Evolutionary conservation across 1,140 invertebrate species (phyloP).

Genomic region (Physella acuta): DNA sequence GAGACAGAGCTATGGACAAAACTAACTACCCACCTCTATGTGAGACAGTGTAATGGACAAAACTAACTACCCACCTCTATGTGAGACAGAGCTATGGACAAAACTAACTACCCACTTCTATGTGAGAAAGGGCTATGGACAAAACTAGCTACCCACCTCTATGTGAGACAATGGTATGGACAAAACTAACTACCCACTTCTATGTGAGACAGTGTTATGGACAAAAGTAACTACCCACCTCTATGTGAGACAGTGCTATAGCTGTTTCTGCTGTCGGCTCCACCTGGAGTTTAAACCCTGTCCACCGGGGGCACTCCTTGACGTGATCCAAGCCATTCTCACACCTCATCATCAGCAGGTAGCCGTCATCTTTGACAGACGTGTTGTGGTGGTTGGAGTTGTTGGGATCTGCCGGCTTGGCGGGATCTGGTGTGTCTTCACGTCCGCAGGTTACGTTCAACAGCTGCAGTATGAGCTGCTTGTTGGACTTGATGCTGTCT

Average conservation of each 20-base stretch:
- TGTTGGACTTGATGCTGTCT: constrained; percentile 44
- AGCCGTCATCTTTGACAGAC: constrained; percentile 50
- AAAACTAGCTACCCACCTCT: too few relatives aligned
- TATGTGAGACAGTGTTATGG: too few relatives aligned
- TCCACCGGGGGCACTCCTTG: constrained; percentile 50
- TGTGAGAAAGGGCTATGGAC: too few relatives aligned
- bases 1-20: too few relatives aligned
- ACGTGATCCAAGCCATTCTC: constrained; percentile 36
- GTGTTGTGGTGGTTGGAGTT: not conserved
- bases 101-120: too few relatives aligned
- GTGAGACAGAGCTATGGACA: too few relatives aligned
- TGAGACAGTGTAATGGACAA: too few relatives aligned
- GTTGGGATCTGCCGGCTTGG: not conserved
- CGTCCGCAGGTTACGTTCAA: constrained; percentile 58
- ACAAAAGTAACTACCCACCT: too few relatives aligned
- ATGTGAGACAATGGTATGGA: too few relatives aligned
- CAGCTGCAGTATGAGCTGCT: constrained; percentile 49
- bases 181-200: too few relatives aligned
- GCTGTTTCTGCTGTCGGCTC: constrained; percentile 62
- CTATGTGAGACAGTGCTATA: constrained; percentile 61
- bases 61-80: too few relatives aligned
- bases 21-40: too few relatives aligned
- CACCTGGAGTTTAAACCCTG: constrained; percentile 53
- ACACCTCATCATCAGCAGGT: constrained; percentile 58
- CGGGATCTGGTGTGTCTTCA: constrained; percentile 43